Percentiles rank a stretch among this genome's conserved stretches.
These are phyloP conservation scores for Drosophila setosimentum DNA, from an alignment of 2,888 invertebrate genomes.

Conservation along the genomic window DNA sequence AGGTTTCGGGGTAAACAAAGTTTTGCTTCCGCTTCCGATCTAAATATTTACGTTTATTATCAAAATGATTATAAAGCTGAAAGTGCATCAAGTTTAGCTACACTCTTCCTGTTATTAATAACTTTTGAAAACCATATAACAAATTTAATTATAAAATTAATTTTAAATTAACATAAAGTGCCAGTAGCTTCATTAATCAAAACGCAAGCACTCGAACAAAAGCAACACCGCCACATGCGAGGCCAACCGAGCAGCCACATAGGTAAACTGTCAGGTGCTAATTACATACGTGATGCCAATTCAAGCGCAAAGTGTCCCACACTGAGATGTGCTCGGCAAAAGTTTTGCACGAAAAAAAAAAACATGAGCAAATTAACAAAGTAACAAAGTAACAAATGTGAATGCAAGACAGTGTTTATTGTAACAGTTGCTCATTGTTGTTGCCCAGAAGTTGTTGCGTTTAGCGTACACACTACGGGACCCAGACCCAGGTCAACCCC, in stretches of 20 bases:
- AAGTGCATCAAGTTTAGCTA: background rate
- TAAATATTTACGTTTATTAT: background rate
- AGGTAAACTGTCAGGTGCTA: slow-evolving; percentile 64
- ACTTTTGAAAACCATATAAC: slow-evolving; percentile 18
- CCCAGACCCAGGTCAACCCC: slow-evolving; percentile 41
- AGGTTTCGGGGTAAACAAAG: background rate
- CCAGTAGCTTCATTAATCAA: slow-evolving; percentile 58
- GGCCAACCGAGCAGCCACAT: slow-evolving; percentile 40
- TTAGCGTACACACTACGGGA: slow-evolving; percentile 41
- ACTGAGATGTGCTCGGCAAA: slow-evolving; percentile 41
- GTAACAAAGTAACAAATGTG: slow-evolving; percentile 26
- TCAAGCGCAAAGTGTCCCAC: slow-evolving; percentile 40
- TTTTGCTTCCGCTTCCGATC: background rate
- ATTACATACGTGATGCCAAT: slow-evolving; percentile 62
- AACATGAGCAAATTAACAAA: slow-evolving; percentile 3
- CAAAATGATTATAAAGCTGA: background rate
- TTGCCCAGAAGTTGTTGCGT: slow-evolving; percentile 50
- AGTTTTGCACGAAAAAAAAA: slow-evolving; percentile 35
- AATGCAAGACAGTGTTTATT: slow-evolving; percentile 69
- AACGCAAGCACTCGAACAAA: slow-evolving; percentile 17
- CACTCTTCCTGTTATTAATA: slow-evolving; percentile 6
- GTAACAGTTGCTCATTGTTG: slow-evolving; percentile 58
- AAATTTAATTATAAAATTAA: slow-evolving; percentile 58
- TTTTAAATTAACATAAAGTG: slow-evolving; percentile 37
- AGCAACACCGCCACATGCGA: slow-evolving; percentile 30